phyloP scores from a whole-genome alignment of 1,140 invertebrate genomes.

The Drosophila teissieri region DNA sequence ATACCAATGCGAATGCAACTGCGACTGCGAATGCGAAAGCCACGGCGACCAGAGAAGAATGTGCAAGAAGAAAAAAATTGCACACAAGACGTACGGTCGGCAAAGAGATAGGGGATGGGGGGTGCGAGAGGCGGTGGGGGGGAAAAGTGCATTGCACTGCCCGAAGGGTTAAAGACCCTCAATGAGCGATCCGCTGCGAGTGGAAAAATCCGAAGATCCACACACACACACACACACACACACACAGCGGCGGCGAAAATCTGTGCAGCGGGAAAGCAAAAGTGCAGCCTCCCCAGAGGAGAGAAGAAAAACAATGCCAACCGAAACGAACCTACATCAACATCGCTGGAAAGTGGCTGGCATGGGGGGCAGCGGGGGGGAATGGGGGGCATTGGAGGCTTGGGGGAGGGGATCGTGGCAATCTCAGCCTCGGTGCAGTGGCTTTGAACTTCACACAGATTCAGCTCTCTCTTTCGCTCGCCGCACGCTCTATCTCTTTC shows the following conservation, averaged over 20 bases:
- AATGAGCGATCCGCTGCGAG: conserved; percentile 61
- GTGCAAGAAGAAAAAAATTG: conserved; percentile 65
- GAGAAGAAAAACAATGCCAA: conserved; percentile 20
- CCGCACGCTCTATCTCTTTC: conserved; percentile 5
- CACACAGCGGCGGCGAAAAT: conserved; percentile 45
- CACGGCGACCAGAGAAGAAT: conserved; percentile 60
- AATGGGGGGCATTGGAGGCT: conserved; percentile 4
- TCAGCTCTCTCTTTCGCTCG: conserved; percentile 25
- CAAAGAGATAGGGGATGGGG: not conserved
- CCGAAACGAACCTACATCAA: conserved; percentile 76
- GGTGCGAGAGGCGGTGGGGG: conserved; percentile 24
- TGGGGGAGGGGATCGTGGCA: conserved; percentile 31
- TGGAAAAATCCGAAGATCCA: conserved; percentile 77
- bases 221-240: conserved; percentile 5
- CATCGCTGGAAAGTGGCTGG: conserved; percentile 32
- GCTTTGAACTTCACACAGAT: conserved; percentile 82
- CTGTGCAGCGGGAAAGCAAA: conserved; percentile 80
- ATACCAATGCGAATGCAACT: conserved; percentile 25
- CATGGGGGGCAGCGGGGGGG: conserved; percentile 8
- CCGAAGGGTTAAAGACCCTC: conserved; percentile 83
- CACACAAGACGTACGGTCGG: conserved; percentile 41
- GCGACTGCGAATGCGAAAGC: conserved; percentile 13
- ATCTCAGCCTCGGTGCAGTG: conserved; percentile 61
- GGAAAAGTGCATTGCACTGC: conserved; percentile 78
- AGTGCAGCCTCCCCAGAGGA: conserved; percentile 55